Conservation (phyloP, 1,140 invertebrate species). For the Cotesia chilonis region DNA sequence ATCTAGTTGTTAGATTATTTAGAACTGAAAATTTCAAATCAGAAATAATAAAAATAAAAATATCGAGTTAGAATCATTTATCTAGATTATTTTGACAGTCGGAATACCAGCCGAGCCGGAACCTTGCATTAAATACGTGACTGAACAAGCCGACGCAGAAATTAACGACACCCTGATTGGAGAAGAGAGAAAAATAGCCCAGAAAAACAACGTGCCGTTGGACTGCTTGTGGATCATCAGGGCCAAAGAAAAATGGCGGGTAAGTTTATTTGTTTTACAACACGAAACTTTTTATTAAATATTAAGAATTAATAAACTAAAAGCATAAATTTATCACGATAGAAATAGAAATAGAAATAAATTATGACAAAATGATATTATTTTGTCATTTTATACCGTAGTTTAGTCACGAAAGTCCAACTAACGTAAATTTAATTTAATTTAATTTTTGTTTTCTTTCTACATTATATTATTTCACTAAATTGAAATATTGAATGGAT, state of each 20-base stretch:
- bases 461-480: no score
- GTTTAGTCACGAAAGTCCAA: no score
- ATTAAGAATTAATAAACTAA: not conserved
- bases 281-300: conserved; percentile 17
- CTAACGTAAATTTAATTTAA: no score
- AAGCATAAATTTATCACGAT: not conserved
- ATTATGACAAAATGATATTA: no score
- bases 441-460: no score
- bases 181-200: conserved; percentile 65
- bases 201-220: conserved; percentile 69
- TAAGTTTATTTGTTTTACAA: conserved; percentile 52
- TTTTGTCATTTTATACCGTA: no score
- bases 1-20: conserved; percentile 31
- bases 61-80: conserved; percentile 42
- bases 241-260: conserved; percentile 74
- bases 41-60: conserved; percentile 28
- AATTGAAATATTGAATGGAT: not conserved
- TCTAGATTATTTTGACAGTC: conserved; percentile 52
- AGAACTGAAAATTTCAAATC: no score
- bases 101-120: conserved; percentile 65
- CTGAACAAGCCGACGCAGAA: conserved; percentile 64
- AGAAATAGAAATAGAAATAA: no score
- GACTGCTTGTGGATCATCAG: conserved; percentile 85
- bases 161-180: conserved; percentile 68
- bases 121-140: conserved; percentile 66